These are phyloP conservation scores for Drepana falcataria DNA, from an alignment of 2,888 invertebrate genomes.

Conservation along the genomic window DNA sequence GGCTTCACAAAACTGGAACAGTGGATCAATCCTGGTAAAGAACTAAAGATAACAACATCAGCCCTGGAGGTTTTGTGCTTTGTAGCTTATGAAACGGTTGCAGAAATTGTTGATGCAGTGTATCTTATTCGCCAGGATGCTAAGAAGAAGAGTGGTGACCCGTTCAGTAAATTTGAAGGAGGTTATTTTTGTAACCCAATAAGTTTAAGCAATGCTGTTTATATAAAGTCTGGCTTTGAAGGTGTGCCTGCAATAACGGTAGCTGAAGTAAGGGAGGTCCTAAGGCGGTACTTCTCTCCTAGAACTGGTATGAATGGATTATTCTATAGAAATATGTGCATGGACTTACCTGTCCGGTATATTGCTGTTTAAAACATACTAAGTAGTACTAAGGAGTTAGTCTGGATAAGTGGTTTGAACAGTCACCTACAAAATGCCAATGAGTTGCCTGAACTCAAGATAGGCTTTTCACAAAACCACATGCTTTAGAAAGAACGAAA, in stretches of 20 bases:
- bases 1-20: slow-evolving; percentile 78
- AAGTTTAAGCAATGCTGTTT: slow-evolving; percentile 76
- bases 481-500: too few species aligned
- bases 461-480: too few species aligned
- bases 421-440: too few species aligned
- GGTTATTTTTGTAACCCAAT: slow-evolving; percentile 81
- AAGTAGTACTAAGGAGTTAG: neutral
- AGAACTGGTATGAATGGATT: slow-evolving; percentile 77
- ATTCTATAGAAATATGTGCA: slow-evolving; percentile 67
- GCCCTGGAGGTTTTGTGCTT: slow-evolving; percentile 90
- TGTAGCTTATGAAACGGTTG: slow-evolving; percentile 93
- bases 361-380: slow-evolving; percentile 41
- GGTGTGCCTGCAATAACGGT: slow-evolving; percentile 86
- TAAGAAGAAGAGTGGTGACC: slow-evolving; percentile 82
- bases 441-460: too few species aligned
- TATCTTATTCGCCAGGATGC: slow-evolving; percentile 89
- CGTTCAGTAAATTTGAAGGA: slow-evolving; percentile 82
- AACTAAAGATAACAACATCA: slow-evolving; percentile 78
- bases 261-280: slow-evolving; percentile 89
- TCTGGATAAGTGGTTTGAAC: too few species aligned
- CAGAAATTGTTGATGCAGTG: slow-evolving; percentile 91
- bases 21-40: slow-evolving; percentile 81
- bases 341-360: slow-evolving; percentile 57
- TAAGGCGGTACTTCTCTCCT: slow-evolving; percentile 84
- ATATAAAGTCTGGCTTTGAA: slow-evolving; percentile 79